A percentile compares a stretch with the other conserved stretches of the same genome.
Conservation (phyloP, 2,113 vertebrate genomes). For the Neoarius graeffei region DNA sequence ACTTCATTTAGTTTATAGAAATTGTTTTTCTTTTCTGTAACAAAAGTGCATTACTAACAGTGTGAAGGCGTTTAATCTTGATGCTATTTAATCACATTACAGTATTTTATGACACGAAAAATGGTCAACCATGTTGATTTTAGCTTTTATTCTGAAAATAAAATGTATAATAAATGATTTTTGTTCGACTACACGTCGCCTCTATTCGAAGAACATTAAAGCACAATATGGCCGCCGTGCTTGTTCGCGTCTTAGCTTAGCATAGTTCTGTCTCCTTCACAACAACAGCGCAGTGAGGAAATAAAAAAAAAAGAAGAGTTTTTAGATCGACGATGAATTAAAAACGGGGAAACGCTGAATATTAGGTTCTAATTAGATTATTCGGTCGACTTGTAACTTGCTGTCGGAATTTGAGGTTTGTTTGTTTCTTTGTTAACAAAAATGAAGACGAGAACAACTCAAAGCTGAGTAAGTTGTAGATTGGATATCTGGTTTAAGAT, state of each 20-base stretch:
- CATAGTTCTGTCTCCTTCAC: background rate
- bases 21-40: no score
- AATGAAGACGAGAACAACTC: background rate
- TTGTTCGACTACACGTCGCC: background rate
- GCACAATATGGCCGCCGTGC: constrained; percentile 34
- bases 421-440: no score
- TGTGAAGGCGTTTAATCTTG: background rate
- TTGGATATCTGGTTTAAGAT: background rate
- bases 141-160: no score
- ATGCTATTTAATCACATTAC: background rate
- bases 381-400: no score
- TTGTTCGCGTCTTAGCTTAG: constrained; percentile 14
- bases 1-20: background rate
- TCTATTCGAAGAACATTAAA: background rate
- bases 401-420: background rate
- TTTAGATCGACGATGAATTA: background rate
- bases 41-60: background rate
- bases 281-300: background rate
- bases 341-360: background rate
- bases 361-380: background rate
- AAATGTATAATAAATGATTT: background rate
- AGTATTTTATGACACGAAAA: background rate
- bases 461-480: background rate
- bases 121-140: background rate
- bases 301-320: background rate